phyloP scores from a whole-genome alignment of 1,140 invertebrate species.

The Aporrectodea caliginosa region DNA sequence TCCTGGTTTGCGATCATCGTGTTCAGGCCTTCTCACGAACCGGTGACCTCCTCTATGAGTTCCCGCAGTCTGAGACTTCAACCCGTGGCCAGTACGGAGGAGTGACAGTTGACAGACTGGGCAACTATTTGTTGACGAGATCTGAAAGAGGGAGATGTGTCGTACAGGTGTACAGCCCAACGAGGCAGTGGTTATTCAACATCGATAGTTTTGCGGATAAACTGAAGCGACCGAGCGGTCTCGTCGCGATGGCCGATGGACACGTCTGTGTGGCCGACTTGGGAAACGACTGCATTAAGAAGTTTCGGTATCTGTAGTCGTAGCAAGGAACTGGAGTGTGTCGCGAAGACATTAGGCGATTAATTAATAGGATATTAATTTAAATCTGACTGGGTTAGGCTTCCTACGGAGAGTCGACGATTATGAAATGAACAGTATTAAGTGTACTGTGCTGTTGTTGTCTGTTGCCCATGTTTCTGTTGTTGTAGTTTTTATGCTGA shows the following conservation, averaged over 20 bases:
- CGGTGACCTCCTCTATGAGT: conserved; percentile 63
- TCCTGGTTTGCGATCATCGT: conserved; percentile 75
- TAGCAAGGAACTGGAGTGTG: background rate
- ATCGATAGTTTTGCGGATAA: conserved; percentile 76
- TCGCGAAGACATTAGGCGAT: no score
- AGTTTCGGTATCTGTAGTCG: conserved; percentile 70
- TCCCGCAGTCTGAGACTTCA: conserved; percentile 59
- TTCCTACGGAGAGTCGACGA: no score
- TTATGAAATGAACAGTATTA: no score
- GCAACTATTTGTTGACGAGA: conserved; percentile 70
- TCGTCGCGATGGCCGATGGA: conserved; percentile 67
- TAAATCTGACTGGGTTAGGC: no score
- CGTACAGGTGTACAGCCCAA: conserved; percentile 70
- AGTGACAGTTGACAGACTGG: conserved; percentile 67
- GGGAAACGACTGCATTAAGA: conserved; percentile 81
- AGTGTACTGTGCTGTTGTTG: no score
- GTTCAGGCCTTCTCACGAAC: conserved; percentile 75
- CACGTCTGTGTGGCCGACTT: conserved; percentile 81
- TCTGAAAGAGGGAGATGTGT: conserved; percentile 71
- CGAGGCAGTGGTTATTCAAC: conserved; percentile 65
- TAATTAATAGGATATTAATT: no score
- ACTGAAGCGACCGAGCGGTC: conserved; percentile 74
- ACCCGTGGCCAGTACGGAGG: conserved; percentile 65
- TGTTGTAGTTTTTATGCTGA: no score
- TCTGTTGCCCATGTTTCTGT: no score